Conservation (phyloP, 2,888 invertebrate species). For the Andrena bucephala region DNA sequence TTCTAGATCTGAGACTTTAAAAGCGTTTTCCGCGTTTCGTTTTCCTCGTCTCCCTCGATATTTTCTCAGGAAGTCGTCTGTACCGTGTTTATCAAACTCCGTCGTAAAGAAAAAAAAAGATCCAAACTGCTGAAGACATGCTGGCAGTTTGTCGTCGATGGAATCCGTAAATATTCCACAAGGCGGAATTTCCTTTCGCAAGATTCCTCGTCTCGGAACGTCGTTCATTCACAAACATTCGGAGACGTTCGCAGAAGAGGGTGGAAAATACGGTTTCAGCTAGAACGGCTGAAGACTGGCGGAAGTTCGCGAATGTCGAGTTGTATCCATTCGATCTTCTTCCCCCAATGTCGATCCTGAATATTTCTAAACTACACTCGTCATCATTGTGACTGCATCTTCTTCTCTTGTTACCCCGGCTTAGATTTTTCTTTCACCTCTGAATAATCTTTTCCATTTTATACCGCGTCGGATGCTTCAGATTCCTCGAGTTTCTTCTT, state of each 20-base stretch:
- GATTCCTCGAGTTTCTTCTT: not conserved
- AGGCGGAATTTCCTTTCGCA: conserved; percentile 22
- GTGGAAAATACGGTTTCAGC: conserved; percentile 45
- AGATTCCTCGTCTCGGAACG: conserved; percentile 19
- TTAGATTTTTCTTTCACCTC: not conserved
- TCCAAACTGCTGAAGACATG: conserved; percentile 5
- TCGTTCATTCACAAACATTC: conserved; percentile 25
- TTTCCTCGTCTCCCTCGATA: not conserved
- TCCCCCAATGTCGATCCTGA: not conserved
- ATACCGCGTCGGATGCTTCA: not conserved
- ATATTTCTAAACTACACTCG: conserved; percentile 22
- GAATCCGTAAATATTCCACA: conserved; percentile 45
- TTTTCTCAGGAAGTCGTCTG: not conserved
- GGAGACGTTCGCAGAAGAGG: conserved; percentile 26
- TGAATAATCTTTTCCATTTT: not conserved
- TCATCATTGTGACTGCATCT: not conserved
- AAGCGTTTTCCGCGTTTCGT: too few relatives aligned
- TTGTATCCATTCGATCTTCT: conserved; percentile 14
- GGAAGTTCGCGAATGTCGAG: conserved; percentile 7
- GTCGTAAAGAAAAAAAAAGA: not conserved
- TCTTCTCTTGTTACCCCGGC: not conserved
- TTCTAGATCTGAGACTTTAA: not conserved
- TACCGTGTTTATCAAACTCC: conserved; percentile 3
- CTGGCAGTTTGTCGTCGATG: conserved; percentile 27
- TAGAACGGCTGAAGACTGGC: conserved; percentile 4